Evolutionary conservation across 2,888 invertebrate genomes (phyloP).

Genomic region (Catocala nupta): DNA sequence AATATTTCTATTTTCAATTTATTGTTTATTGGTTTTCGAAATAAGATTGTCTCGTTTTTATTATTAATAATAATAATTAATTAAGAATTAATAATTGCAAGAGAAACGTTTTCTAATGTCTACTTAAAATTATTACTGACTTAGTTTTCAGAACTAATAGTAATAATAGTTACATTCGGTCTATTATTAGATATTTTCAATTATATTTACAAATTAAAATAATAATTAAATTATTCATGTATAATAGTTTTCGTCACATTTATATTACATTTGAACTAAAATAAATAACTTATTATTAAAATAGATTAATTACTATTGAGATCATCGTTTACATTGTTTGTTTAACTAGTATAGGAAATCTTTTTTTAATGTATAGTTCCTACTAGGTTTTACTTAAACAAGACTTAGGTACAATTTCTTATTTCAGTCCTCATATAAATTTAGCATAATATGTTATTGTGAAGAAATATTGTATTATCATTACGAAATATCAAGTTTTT

Average conservation of each 20-base stretch:
- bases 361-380: no score
- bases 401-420: constrained; percentile 1
- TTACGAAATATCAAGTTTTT: no score
- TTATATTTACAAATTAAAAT: constrained; percentile 61
- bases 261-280: constrained; percentile 1
- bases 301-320: constrained; percentile 12
- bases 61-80: constrained; percentile 75
- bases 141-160: constrained; percentile 69
- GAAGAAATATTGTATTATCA: no score
- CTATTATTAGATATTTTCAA: constrained; percentile 54
- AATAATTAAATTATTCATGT: constrained; percentile 39
- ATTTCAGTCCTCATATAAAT: constrained; percentile 6
- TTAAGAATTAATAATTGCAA: constrained; percentile 81
- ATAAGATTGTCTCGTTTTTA: constrained; percentile 78
- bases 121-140: constrained; percentile 79
- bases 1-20: constrained; percentile 85
- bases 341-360: no score
- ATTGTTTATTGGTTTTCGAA: constrained; percentile 85
- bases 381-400: background rate
- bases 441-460: background rate
- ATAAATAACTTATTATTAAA: constrained; percentile 11
- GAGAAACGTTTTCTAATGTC: constrained; percentile 78
- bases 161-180: constrained; percentile 66
- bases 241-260: constrained; percentile 52
- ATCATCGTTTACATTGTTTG: constrained; percentile 11